Conservation (phyloP, 2,113 vertebrate species). For the Physeter macrocephalus region DNA sequence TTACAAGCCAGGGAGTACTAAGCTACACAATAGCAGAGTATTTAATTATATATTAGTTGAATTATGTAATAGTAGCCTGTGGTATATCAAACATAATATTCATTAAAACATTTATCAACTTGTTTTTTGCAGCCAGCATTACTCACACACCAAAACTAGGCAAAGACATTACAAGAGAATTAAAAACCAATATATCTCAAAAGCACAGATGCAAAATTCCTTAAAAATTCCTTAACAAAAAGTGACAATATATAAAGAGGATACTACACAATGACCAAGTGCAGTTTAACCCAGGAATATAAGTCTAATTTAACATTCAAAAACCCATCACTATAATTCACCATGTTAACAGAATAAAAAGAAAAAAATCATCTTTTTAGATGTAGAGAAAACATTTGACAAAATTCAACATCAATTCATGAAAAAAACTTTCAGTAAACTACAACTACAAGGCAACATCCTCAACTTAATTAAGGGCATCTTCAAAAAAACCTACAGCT, state of each 20-base stretch:
- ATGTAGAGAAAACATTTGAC: not conserved
- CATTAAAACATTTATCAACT: constrained; percentile 23
- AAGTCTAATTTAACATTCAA: constrained; percentile 28
- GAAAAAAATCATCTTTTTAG: not conserved
- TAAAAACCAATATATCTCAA: not conserved
- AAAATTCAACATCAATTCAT: not conserved
- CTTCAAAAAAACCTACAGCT: not conserved
- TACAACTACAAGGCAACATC: not conserved
- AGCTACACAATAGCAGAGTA: not conserved
- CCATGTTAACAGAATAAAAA: not conserved
- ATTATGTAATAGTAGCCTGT: not conserved
- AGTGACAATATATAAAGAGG: not conserved
- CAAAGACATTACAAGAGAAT: constrained; percentile 8
- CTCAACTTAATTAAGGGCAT: not conserved
- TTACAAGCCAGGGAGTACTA: not conserved
- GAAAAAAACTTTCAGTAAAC: not conserved
- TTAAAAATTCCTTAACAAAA: constrained; percentile 1
- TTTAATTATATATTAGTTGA: constrained; percentile 16
- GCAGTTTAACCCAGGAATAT: not conserved
- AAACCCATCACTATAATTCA: not conserved
- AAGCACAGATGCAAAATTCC: not conserved
- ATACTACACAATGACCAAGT: not conserved
- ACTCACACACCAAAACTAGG: not conserved
- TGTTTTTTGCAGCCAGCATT: not conserved
- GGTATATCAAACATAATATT: not conserved